These are phyloP conservation scores for Brachionus angularis DNA, from an alignment of 1,140 invertebrate species.

Conservation along the genomic window DNA sequence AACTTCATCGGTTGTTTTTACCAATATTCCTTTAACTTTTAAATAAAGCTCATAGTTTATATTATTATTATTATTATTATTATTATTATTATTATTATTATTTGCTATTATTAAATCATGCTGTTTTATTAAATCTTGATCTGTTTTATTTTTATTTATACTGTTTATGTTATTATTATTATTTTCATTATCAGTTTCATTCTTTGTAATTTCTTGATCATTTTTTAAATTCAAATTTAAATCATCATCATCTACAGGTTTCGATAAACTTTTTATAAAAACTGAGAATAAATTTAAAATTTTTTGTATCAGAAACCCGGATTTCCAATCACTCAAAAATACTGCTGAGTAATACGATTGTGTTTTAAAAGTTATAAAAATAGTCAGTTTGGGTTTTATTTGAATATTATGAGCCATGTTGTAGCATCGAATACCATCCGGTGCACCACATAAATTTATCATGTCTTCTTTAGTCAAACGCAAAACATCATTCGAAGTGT, in stretches of 20 bases:
- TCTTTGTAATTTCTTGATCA: no score
- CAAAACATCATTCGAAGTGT: conserved; percentile 27
- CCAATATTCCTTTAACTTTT: conserved; percentile 3
- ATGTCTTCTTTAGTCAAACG: conserved; percentile 34
- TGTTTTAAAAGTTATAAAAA: not conserved
- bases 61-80: not conserved
- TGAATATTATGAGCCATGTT: conserved; percentile 37
- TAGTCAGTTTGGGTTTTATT: conserved; percentile 32
- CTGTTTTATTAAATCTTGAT: no score
- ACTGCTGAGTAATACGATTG: conserved; percentile 21
- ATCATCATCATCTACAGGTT: not conserved
- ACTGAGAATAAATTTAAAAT: not conserved
- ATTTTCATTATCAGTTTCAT: no score
- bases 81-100: no score
- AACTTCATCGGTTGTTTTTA: conserved; percentile 29
- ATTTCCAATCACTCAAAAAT: conserved; percentile 19
- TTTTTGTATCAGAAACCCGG: not conserved
- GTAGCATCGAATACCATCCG: conserved; percentile 20
- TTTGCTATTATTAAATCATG: no score
- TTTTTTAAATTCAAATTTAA: not conserved
- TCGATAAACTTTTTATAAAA: not conserved
- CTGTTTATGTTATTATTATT: no score
- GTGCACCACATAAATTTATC: conserved; percentile 6
- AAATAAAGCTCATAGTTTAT: conserved; percentile 21
- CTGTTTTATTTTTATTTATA: no score